Evolutionary conservation across 2,797 vertebrate species (phyloP), one percentile per base, ranked within the genome.

Genomic region (Sternarchorhynchus goeldii): DNA sequence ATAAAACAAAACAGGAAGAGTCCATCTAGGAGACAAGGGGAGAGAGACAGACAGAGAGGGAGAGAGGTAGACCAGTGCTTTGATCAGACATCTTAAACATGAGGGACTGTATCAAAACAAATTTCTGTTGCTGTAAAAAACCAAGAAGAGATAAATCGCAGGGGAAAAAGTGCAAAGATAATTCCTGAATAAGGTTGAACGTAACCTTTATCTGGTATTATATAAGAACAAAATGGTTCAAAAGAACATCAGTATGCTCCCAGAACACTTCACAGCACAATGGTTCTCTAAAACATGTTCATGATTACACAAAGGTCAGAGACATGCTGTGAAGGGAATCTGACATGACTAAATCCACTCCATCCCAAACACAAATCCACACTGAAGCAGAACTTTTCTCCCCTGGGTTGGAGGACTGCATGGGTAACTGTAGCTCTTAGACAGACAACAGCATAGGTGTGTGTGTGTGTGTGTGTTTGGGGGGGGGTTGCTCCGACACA

Each of bases 331-430:
- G 25, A n/a, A 41, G 64, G n/a, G 18, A 25, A 25, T 45, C 45
- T 66, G 25, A 66, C 17, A 14, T 25, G 36, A 5, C 36, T 20
- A 41, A 66, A 66, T 66, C 64, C 58, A n/a, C 36, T 21, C 21
- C 45, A 41, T 66, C 64, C 39, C 36, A 66, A 65, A 65, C 32
- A 6, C 6, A 65, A 65, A 65, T 65, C 63, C 63, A 18, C 4
- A 12, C 18, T 36, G 39, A 39, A 34, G 16, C 60, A 34, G 16
- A 1, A n/a, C 36, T 64, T 34, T 36, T 36, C 18, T 25, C 7
- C 36, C 0, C 18, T 39, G 36, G 36, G 36, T 65, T n/a, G 17
- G 31, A 20, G n/a, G 0, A 39, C 5, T n/a, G 6, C 2, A n/a
- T 4, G 25, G 4, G 8, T 18, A 32, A 32, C 16, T 4, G 32